Conservation (phyloP, 1,140 invertebrate genomes). For the Drosophila nigromelanica region DNA sequence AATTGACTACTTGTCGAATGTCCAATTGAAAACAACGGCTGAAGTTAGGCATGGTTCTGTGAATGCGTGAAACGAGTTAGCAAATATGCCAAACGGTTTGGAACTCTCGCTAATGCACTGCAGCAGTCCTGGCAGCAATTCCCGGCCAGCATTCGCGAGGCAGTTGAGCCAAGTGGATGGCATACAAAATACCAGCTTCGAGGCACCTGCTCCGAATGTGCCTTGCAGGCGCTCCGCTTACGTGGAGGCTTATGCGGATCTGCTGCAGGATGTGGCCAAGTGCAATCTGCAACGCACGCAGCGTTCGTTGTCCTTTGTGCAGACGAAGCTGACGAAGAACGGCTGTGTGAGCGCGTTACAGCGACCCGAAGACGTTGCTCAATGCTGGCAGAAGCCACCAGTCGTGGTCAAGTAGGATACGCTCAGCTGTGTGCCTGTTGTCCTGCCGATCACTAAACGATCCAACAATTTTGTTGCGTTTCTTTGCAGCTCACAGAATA, state of each 20-base stretch:
- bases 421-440: not conserved
- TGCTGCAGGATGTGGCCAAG: slow-evolving; percentile 42
- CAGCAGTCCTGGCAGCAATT: slow-evolving; percentile 40
- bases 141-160: not conserved
- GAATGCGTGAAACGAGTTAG: slow-evolving; percentile 1
- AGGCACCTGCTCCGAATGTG: slow-evolving; percentile 6
- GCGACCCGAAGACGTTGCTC: slow-evolving; percentile 28
- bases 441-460: not conserved
- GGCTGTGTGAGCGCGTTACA: slow-evolving; percentile 66
- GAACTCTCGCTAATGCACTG: slow-evolving; percentile 51
- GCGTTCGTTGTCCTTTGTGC: slow-evolving; percentile 63
- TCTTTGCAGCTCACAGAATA: slow-evolving; percentile 87
- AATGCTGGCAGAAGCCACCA: slow-evolving; percentile 38
- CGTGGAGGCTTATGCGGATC: slow-evolving; percentile 49
- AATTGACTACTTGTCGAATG: not conserved
- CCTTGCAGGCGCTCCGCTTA: slow-evolving; percentile 47
- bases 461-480: not conserved
- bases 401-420: slow-evolving; percentile 49
- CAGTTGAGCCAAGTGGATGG: slow-evolving; percentile 5
- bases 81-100: slow-evolving; percentile 36
- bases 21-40: not conserved
- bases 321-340: slow-evolving; percentile 72
- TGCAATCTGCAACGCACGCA: slow-evolving; percentile 24
- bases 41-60: not conserved
- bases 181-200: slow-evolving; percentile 54